Base-by-base conservation (phyloP, 2,113 vertebrate genomes). In the Mirza zaza region DNA sequence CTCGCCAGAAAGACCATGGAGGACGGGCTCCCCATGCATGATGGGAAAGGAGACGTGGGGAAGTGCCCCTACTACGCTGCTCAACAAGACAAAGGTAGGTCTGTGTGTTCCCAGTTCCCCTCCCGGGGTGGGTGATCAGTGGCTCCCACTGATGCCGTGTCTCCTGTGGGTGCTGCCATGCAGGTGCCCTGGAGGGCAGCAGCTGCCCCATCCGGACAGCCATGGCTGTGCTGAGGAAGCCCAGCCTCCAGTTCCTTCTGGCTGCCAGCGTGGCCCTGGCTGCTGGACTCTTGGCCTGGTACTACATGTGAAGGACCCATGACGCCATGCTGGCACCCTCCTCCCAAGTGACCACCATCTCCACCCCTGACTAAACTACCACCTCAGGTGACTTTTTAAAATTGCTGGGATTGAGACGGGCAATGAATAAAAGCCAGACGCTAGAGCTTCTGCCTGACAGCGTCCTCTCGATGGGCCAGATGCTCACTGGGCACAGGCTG, bases 21-120 rank as follows among this genome's bases (percentile, higher is more conserved):
- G 0, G 99, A 98, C 10, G 98, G 98, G 0, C 45, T 99, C 91
- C 98, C 99, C 0, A 81, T 98, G 96, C 99, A 99, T 0, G 99
- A 99, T 0, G 99, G 98, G 63, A 99, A 98, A 61, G 99, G 99
- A 97, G 99, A 99, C 97, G 65, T 98, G 65, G 99, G 97, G 90
- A 99, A 99, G 97, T 99, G 99, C 96, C 99, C 99, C 0, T 99
- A 99, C 98, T 99, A 99, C 10, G 94, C 99, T n/a, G 98, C 98
- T 21, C 98, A 99, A 90, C 99, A 97, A 76, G 99, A 99, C 99
- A 97, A 96, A 91, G 99, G 99, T 99, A 98, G 76, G 98, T 77
- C 0, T 6, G 21, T 42, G 21, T 61, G 68, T 68, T 14, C 15
- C 11, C 0, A 15, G 15, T 29, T 73, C 29, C 70, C 39, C 77